Conservation (phyloP, 2,797 vertebrate species). For the Tinamus major region DNA sequence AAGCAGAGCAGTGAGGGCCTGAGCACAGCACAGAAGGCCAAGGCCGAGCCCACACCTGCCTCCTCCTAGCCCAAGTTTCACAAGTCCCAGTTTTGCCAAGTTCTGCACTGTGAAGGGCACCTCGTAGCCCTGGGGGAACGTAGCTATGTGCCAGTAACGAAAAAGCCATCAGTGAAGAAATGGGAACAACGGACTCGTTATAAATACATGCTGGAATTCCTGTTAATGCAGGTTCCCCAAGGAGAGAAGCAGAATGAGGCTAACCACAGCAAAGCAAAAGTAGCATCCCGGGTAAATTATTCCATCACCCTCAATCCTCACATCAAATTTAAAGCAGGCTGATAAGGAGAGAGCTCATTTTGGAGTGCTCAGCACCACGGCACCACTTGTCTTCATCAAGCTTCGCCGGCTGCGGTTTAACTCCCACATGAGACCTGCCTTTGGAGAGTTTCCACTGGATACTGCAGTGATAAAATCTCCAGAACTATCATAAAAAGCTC, state of each 20-base stretch:
- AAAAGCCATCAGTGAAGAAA: neutral
- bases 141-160: neutral
- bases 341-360: neutral
- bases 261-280: neutral
- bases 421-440: neutral
- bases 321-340: neutral
- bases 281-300: neutral
- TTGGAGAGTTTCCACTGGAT: neutral
- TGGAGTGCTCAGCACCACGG: neutral
- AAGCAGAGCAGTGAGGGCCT: neutral
- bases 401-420: neutral
- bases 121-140: too few relatives aligned
- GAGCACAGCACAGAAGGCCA: neutral
- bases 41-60: neutral
- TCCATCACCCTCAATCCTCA: neutral
- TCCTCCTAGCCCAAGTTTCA: neutral
- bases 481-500: neutral
- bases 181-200: neutral
- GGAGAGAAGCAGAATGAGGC: neutral
- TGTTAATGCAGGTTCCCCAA: fast-evolving
- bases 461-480: neutral
- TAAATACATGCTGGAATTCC: neutral
- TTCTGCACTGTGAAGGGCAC: neutral
- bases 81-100: neutral
- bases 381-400: neutral